phyloP scores from a whole-genome alignment of 2,888 invertebrate species.

The Tipula helvola region DNA sequence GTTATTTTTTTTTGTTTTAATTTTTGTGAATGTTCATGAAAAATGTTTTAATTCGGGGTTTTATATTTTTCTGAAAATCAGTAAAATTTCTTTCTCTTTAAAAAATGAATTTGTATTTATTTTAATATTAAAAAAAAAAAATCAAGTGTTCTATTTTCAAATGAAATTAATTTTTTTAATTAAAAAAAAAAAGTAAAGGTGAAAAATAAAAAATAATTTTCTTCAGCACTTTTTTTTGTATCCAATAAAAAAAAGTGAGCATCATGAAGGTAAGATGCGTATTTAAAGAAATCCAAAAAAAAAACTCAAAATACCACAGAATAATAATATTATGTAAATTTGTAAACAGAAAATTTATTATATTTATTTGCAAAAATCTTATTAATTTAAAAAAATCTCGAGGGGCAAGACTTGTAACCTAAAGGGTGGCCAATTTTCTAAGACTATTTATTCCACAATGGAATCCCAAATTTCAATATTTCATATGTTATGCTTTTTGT shows the following conservation, averaged over 20 bases:
- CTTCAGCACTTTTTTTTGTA: neutral
- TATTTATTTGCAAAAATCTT: neutral
- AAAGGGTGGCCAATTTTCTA: neutral
- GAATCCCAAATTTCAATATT: neutral
- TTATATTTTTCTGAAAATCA: neutral
- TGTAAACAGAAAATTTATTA: neutral
- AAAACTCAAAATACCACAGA: constrained; percentile 6
- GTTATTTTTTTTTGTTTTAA: constrained; percentile 9
- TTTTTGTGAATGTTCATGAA: constrained; percentile 9
- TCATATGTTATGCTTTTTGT: neutral
- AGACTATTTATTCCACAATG: neutral
- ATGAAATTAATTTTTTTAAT: constrained; percentile 5
- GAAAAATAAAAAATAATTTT: neutral
- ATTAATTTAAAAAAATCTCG: neutral
- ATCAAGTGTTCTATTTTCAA: neutral
- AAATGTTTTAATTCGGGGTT: neutral
- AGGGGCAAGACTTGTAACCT: neutral
- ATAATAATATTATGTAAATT: neutral
- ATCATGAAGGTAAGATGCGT: constrained; percentile 12
- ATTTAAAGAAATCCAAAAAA: constrained; percentile 6
- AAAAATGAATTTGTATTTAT: neutral
- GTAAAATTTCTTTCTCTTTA: neutral
- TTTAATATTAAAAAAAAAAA: neutral
- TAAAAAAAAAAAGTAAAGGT: constrained; percentile 11
- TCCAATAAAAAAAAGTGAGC: constrained; percentile 5